Base-by-base conservation (phyloP, 2,113 vertebrate genomes). In the Tapirus terrestris region DNA sequence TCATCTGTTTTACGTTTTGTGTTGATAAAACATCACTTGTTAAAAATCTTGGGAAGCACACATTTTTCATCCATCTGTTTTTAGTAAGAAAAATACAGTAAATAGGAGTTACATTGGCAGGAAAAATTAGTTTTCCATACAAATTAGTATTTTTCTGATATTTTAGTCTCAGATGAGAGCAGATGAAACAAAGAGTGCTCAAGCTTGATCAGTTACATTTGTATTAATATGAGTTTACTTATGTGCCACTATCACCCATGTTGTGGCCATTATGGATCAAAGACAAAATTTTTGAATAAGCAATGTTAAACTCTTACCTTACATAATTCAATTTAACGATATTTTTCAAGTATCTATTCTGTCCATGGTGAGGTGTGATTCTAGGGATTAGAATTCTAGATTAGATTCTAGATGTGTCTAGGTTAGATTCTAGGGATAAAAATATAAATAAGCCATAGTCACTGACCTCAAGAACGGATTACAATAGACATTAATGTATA, bases 21-120 rank as follows among this genome's bases (percentile, higher is more conserved):
- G 29, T 77, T 96, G 43, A 95, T 95, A 80, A 96, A 97, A 95
- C 53, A 96, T 73, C 7, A 90, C 31, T 92, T 92, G 63, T 94
- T 61, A 88, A 96, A 93, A 97, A 90, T 80, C 75, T 87, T 93
- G 18, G 13, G 21, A 96, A 72, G 39, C 13, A 68, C 43, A 92
- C 16, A 80, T 87, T 92, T 95, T 94, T 95, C 21, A 14, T 58
- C 86, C 89, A 96, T 95, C 86, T 95, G 45, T 67, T 97, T 92
- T 58, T 60, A 89, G 48, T 70, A 84, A 81, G 77, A 95, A 96
- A 94, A 95, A 76, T 53, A 70, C 10, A 94, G 45, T 77, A 94
- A 92, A 51, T 45, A 91, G 43, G 65, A 91, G 29, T 85, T 79
- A 60, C n/a, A 3, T 84, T 96, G 70, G 20, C 29, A 96, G 17